Conservation (phyloP, 2,113 vertebrate genomes). For the Elgaria multicarinata region DNA sequence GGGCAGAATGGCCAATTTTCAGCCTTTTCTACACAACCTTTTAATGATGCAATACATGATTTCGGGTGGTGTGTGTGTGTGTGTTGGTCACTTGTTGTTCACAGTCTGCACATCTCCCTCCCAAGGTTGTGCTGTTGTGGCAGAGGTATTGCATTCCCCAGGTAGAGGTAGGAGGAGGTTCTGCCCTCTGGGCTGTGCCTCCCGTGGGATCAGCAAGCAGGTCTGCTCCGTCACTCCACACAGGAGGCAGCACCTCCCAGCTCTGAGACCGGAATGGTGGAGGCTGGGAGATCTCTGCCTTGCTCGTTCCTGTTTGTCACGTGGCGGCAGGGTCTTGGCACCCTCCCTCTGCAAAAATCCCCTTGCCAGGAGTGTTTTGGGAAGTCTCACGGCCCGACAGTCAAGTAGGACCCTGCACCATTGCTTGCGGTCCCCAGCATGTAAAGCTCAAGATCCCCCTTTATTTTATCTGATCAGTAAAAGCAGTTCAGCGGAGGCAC, state of each 20-base stretch:
- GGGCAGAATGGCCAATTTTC: no score
- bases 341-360: no score
- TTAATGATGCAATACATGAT: background rate
- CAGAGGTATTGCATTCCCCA: background rate
- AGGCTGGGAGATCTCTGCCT: no score
- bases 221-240: no score
- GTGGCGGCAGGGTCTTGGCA: no score
- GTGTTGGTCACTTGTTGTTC: background rate
- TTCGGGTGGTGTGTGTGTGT: no score
- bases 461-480: background rate
- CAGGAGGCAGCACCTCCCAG: no score
- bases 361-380: no score
- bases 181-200: background rate
- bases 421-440: background rate
- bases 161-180: background rate
- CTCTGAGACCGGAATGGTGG: background rate
- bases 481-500: background rate
- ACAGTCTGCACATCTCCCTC: background rate
- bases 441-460: background rate
- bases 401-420: no score
- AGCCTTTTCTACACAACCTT: background rate
- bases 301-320: no score
- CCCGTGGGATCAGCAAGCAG: no score
- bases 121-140: background rate
- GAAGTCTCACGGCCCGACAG: no score